These are phyloP conservation scores for Pantherophis alleghaniensis DNA, from an alignment of 2,797 vertebrate genomes.

Conservation along the genomic window DNA sequence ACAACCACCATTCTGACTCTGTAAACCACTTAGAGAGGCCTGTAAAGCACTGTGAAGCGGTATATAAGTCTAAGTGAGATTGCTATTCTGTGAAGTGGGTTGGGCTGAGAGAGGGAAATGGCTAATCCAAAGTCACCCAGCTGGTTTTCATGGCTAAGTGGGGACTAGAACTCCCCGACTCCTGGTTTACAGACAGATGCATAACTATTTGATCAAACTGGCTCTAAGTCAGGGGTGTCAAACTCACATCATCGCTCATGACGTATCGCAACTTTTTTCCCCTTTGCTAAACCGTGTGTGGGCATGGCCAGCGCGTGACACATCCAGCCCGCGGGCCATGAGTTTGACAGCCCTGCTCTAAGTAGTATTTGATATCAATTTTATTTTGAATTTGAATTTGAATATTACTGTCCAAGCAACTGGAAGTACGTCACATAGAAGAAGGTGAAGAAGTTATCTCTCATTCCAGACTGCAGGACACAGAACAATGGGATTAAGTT, in stretches of 20 bases:
- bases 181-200: neutral
- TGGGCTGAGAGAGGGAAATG: neutral
- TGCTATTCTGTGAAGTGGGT: neutral
- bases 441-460: neutral
- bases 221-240: neutral
- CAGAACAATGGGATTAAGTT: neutral
- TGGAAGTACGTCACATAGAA: neutral
- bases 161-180: neutral
- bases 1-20: too few relatives aligned
- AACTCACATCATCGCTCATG: too few relatives aligned
- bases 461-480: neutral
- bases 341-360: neutral
- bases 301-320: too few relatives aligned
- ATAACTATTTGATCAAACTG: neutral
- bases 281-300: too few relatives aligned
- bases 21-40: too few relatives aligned
- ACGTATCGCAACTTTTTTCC: too few relatives aligned
- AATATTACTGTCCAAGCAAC: neutral
- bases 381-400: neutral
- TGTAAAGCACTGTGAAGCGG: too few relatives aligned
- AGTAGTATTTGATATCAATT: neutral
- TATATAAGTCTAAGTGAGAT: neutral
- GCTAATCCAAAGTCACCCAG: neutral
- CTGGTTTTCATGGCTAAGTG: neutral
- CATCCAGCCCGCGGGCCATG: too few relatives aligned